Conservation (phyloP, 92 coral and sea anemone species). For the Palythoa grandiflora region DNA sequence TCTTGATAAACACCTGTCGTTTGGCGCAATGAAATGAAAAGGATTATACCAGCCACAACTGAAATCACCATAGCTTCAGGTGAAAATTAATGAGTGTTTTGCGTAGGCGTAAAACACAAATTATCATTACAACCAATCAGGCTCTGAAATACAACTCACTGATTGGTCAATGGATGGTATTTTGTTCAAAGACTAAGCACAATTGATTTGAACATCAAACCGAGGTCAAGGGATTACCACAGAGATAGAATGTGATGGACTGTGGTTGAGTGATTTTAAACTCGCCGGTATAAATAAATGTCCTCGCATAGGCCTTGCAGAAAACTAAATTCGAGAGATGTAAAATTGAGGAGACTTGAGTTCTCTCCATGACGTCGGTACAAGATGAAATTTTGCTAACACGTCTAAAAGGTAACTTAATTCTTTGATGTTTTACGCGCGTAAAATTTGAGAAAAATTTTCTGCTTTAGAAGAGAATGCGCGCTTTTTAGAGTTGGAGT, state of each 20-base stretch:
- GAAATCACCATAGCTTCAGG: too few species aligned
- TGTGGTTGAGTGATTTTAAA: neutral
- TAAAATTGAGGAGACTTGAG: neutral
- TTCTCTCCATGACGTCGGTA: conserved; percentile 55
- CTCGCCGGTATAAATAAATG: conserved; percentile 17
- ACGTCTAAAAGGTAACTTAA: conserved; percentile 72
- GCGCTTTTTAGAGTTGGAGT: conserved; percentile 7
- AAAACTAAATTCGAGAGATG: neutral
- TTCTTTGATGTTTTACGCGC: conserved; percentile 11
- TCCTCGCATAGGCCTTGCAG: neutral
- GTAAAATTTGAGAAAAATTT: neutral
- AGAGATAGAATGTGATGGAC: neutral
- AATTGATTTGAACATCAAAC: neutral
- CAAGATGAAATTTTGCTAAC: conserved; percentile 71
- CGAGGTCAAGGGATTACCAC: conserved; percentile 7
- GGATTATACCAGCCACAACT: too few species aligned
- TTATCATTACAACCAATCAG: neutral
- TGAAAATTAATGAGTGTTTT: neutral
- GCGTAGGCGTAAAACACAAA: neutral
- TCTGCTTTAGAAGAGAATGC: conserved; percentile 73
- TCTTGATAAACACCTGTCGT: too few species aligned
- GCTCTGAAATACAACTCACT: neutral
- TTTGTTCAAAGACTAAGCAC: neutral
- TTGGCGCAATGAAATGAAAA: neutral
- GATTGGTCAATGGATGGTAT: conserved; percentile 34